Percentiles rank a stretch among this genome's conserved stretches.
Evolutionary conservation across 1,140 invertebrate genomes (phyloP).

Genomic region (roundworm (Caenorhabditis elegans)): WBcel235 BX284602.5:13068501-13069000

Average conservation of each 20-base stretch:
- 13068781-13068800: conserved; percentile 78
- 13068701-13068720: background rate
- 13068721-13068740: conserved; percentile 40
- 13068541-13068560: conserved; percentile 20
- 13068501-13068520: background rate
- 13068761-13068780: conserved; percentile 37
- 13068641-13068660: too few relatives aligned
- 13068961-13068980: background rate
- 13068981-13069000: background rate
- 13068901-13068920: conserved; percentile 41
- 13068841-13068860: conserved; percentile 43
- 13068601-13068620: too few relatives aligned
- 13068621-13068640: too few relatives aligned
- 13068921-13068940: background rate
- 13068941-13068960: too few relatives aligned
- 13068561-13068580: background rate
- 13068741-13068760: conserved; percentile 45
- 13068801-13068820: conserved; percentile 88
- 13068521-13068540: background rate
- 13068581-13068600: background rate
- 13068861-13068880: conserved; percentile 52
- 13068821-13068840: conserved; percentile 87
- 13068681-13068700: background rate
- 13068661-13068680: background rate
- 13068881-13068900: conserved; percentile 49